These are phyloP conservation scores for Augochlorella aurata DNA, from an alignment of 2,888 invertebrate species.

Conservation along the genomic window DNA sequence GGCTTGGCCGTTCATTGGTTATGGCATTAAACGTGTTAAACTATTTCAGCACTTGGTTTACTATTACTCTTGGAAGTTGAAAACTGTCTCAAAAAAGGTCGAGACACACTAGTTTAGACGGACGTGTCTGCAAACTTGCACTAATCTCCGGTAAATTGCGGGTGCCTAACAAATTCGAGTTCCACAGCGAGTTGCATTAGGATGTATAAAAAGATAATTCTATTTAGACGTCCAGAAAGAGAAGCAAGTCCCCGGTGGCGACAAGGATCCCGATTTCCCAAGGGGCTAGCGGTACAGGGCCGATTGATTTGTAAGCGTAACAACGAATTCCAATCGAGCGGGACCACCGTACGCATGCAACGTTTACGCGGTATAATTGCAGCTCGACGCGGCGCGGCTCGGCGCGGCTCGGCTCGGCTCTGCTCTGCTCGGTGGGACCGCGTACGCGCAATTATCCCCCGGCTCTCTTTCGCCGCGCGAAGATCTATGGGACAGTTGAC, in stretches of 20 bases:
- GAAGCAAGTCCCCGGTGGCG: background rate
- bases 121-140: too few relatives aligned
- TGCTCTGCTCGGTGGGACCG: slow-evolving; percentile 41
- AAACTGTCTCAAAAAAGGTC: too few relatives aligned
- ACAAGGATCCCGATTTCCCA: slow-evolving; percentile 12
- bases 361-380: slow-evolving; percentile 64
- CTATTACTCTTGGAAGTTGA: too few relatives aligned
- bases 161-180: too few relatives aligned
- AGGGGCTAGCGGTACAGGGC: background rate
- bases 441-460: slow-evolving; percentile 67
- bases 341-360: slow-evolving; percentile 23
- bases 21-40: too few relatives aligned
- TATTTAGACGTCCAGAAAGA: background rate
- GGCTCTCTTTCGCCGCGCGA: slow-evolving; percentile 57
- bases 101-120: too few relatives aligned
- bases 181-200: too few relatives aligned
- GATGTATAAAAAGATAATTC: background rate
- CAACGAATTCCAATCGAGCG: slow-evolving; percentile 28
- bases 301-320: slow-evolving; percentile 63
- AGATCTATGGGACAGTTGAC: slow-evolving; percentile 71
- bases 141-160: too few relatives aligned
- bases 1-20: too few relatives aligned
- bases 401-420: background rate
- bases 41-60: too few relatives aligned
- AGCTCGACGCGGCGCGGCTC: slow-evolving; percentile 32